Conservation (phyloP, 2,797 vertebrate genomes). For the Periophthalmus magnuspinnatus region DNA sequence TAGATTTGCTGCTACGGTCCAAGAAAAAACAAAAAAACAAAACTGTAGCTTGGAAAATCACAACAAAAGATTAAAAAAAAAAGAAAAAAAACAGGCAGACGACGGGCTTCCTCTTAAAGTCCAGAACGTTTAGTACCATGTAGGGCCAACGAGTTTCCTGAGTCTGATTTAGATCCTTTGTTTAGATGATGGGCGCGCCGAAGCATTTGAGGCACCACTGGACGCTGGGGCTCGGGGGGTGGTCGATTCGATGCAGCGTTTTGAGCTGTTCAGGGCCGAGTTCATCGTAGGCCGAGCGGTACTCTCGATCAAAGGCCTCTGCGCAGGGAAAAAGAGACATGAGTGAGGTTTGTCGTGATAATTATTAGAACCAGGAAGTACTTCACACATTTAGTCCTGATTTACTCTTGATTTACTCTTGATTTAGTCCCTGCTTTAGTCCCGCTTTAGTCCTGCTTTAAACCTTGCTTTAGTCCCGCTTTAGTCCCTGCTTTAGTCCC, state of each 20-base stretch:
- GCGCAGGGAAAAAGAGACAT: conserved; percentile 31
- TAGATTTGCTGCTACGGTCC: conserved; percentile 25
- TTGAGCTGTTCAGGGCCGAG: conserved; percentile 85
- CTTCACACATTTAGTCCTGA: no score
- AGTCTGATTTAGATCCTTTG: conserved; percentile 4
- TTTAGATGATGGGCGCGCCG: conserved; percentile 87
- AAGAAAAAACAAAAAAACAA: conserved; percentile 37
- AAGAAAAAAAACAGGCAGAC: no score
- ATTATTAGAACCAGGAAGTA: no score
- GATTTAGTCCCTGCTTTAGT: no score
- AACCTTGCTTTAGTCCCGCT: no score
- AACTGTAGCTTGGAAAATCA: conserved; percentile 33
- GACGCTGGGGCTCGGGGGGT: conserved; percentile 80
- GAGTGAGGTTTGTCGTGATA: no score
- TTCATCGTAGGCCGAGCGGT: conserved; percentile 82
- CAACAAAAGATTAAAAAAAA: conserved; percentile 18
- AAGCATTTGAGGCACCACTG: conserved; percentile 93
- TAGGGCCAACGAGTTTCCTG: conserved; percentile 25
- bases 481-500: no score
- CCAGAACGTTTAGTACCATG: conserved; percentile 61
- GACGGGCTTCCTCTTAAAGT: conserved; percentile 28
- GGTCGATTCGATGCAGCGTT: conserved; percentile 84
- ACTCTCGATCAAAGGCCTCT: conserved; percentile 97
- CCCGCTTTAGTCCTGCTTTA: no score
- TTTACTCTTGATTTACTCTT: no score